Conservation (phyloP, 2,797 vertebrate species). For the Garrulus glandarius region DNA sequence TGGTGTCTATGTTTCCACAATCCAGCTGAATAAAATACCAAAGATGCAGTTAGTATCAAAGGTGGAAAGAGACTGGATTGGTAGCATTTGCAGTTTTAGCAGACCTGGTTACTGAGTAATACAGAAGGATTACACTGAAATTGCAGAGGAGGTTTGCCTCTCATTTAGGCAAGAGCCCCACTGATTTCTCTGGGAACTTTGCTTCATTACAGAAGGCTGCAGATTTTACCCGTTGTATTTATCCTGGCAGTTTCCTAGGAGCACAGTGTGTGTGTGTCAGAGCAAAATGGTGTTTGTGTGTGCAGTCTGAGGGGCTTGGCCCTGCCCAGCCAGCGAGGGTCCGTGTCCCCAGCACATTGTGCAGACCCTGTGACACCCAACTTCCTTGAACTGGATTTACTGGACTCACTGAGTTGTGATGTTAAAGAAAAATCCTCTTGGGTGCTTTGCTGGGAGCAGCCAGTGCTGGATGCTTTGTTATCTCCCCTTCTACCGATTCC, state of each 20-base stretch:
- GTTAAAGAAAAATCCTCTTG: not conserved
- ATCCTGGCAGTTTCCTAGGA: not conserved
- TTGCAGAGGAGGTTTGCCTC: not conserved
- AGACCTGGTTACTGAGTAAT: not conserved
- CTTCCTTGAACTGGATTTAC: not conserved
- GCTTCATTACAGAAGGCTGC: not conserved
- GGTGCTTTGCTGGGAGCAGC: not conserved
- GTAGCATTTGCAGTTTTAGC: not conserved
- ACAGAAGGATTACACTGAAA: not conserved
- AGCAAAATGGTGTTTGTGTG: not conserved
- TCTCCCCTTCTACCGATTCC: not conserved
- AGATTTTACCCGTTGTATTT: not conserved
- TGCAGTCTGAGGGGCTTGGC: not conserved
- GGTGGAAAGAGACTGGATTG: not conserved
- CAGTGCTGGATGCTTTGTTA: not conserved
- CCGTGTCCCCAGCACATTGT: not conserved
- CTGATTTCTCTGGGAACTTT: not conserved
- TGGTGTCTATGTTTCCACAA: not conserved
- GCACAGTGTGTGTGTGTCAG: not conserved
- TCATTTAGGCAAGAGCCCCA: not conserved
- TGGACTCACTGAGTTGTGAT: not conserved
- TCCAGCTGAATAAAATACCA: not conserved
- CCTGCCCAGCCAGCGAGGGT: not conserved
- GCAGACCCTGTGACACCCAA: not conserved
- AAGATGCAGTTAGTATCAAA: not conserved